Percentiles rank a stretch among this genome's conserved stretches.
These are phyloP conservation scores for Ailuropoda melanoleuca DNA, from an alignment of 2,113 vertebrate genomes.

Conservation along the genomic window DNA sequence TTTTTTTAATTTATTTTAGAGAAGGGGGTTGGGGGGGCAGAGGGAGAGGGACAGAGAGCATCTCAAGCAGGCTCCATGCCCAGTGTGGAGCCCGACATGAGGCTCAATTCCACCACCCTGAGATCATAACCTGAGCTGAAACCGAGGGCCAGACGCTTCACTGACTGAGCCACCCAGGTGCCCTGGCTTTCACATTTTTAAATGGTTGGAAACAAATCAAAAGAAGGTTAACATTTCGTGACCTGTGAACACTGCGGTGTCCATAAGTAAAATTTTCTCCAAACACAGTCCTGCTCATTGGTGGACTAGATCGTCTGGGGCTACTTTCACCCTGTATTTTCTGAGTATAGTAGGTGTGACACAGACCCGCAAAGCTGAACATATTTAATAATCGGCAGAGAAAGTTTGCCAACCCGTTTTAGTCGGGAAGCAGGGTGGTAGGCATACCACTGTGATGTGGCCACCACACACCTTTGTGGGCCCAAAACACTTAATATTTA, in stretches of 20 bases:
- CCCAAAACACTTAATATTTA: not conserved
- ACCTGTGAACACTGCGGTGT: not conserved
- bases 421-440: not conserved
- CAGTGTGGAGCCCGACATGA: not conserved
- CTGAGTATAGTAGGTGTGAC: not conserved
- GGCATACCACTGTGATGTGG: accelerated
- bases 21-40: not conserved
- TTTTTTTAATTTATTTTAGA: not conserved
- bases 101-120: not conserved
- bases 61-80: not conserved
- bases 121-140: not conserved
- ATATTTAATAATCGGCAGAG: not conserved
- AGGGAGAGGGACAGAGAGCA: not conserved
- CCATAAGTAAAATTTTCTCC: not conserved
- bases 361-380: not conserved
- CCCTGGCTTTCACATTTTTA: not conserved
- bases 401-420: not conserved
- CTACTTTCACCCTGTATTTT: not conserved
- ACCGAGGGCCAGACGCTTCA: not conserved
- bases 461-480: not conserved
- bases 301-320: not conserved
- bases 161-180: not conserved
- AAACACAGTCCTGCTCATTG: not conserved
- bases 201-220: not conserved
- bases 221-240: not conserved